phyloP scores from a whole-genome alignment of 2,888 invertebrate species.

The Leptopilina myrica region DNA sequence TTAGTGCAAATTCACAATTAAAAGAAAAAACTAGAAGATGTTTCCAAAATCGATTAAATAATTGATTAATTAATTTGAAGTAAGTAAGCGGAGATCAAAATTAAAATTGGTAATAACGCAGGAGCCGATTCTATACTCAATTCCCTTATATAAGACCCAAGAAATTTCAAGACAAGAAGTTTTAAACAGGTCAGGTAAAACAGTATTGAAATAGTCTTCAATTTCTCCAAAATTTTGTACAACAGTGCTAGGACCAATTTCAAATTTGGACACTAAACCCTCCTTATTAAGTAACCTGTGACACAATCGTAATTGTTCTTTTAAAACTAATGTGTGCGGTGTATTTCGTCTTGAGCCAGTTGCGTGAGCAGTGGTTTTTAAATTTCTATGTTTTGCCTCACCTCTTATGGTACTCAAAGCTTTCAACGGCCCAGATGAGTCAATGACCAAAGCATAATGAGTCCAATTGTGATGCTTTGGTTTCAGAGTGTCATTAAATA shows the following conservation, averaged over 20 bases:
- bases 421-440: slow-evolving; percentile 16
- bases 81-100: too few relatives aligned
- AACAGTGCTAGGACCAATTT: too few relatives aligned
- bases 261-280: not conserved
- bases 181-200: not conserved
- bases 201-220: too few relatives aligned
- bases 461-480: not conserved
- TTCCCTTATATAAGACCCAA: slow-evolving; percentile 11
- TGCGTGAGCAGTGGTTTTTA: slow-evolving; percentile 1
- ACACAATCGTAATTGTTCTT: slow-evolving; percentile 10
- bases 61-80: too few relatives aligned
- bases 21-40: too few relatives aligned
- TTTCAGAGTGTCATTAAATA: slow-evolving; percentile 23
- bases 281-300: not conserved
- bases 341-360: slow-evolving; percentile 22
- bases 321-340: slow-evolving; percentile 17
- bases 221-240: too few relatives aligned
- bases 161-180: not conserved
- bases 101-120: not conserved
- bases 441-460: slow-evolving; percentile 11
- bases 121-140: slow-evolving; percentile 25
- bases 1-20: too few relatives aligned
- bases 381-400: slow-evolving; percentile 28
- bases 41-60: too few relatives aligned
- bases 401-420: slow-evolving; percentile 19